Base-by-base conservation (phyloP, 2,888 invertebrate genomes). In the Ophonus ardosiacus region DNA sequence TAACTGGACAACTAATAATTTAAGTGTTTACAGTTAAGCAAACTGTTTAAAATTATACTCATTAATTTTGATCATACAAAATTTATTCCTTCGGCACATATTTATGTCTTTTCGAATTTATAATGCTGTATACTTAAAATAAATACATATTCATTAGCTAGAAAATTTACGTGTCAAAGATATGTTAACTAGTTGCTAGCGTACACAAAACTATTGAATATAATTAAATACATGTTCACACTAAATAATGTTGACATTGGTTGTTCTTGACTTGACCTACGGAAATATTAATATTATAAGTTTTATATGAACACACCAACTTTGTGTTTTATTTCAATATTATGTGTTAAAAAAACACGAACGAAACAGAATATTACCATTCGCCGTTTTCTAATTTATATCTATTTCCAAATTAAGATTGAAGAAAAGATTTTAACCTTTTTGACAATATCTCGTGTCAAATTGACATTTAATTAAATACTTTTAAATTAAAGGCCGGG, bases 11-110 rank as follows among this genome's bases (percentile, higher is more conserved):
- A 38, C 7, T n/a, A 38, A 68, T 68, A 68, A 68, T 68, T 68
- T 68, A 68, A 68, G 21, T 24, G 8, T 63, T 21, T 68, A 68
- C 68, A 68, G 68, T 68, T 68, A 68, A 63, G 13, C 63, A 63
- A 63, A 63, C 63, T 63, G 63, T 68, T 68, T 15, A 3, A 68
- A 38, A 68, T 65, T 65, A 65, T 31, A 24, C 24, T 24, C 31
- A 68, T 68, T n/a, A 31, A 38, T 38, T 21, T 63, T 63, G 13
- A 63, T 18, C n/a, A 13, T 24, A 21, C 21, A 38, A 68, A n/a
- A 68, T 68, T 13, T 68, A 68, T 31, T 68, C 38, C n/a, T n/a
- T 68, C 24, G 21, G 4, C 4, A 63, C 4, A 63, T 17, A 17
- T 59, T 59, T 18, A 17, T 18, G 63, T 10, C 24, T 63, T 68